phyloP scores from a whole-genome alignment of 2,113 vertebrate species.

The Anhinga rufa region DNA sequence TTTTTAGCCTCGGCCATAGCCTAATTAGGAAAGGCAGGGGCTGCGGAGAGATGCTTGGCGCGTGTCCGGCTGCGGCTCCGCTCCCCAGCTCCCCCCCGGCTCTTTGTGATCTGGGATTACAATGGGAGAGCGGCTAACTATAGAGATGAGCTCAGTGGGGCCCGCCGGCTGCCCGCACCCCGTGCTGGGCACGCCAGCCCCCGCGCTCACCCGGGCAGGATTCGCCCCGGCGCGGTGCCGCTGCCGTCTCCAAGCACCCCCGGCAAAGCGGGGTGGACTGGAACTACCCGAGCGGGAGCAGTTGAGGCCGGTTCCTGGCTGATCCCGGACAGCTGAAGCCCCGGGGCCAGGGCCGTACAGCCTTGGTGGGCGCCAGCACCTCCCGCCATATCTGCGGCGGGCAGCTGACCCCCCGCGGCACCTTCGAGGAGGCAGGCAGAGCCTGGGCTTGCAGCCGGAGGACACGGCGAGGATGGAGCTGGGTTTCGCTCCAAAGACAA shows the following conservation, averaged over 20 bases:
- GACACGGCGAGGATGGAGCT: background rate
- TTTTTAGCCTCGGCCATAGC: constrained; percentile 53
- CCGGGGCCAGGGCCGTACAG: background rate
- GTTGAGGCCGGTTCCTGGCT: background rate
- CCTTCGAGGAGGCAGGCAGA: background rate
- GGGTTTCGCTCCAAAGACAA: background rate
- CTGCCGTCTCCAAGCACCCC: background rate
- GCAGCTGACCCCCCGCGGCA: background rate
- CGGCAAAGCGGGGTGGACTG: background rate
- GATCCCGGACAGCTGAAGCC: constrained; percentile 15
- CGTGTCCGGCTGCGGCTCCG: background rate
- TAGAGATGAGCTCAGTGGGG: constrained; percentile 67
- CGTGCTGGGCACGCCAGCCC: rapidly evolving
- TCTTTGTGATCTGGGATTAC: constrained; percentile 70
- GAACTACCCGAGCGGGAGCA: background rate
- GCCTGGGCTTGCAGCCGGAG: background rate
- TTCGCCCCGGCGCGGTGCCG: rapidly evolving
- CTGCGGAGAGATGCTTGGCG: constrained; percentile 55
- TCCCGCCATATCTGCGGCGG: background rate
- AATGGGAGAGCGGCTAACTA: constrained; percentile 64
- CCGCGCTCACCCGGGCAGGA: rapidly evolving
- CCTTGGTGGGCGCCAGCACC: background rate
- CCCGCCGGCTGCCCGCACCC: background rate
- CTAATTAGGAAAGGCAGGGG: constrained; percentile 72
- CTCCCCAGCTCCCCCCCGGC: background rate